Evolutionary conservation across 2,113 vertebrate species (phyloP).

Genomic region (Capra hircus): DNA sequence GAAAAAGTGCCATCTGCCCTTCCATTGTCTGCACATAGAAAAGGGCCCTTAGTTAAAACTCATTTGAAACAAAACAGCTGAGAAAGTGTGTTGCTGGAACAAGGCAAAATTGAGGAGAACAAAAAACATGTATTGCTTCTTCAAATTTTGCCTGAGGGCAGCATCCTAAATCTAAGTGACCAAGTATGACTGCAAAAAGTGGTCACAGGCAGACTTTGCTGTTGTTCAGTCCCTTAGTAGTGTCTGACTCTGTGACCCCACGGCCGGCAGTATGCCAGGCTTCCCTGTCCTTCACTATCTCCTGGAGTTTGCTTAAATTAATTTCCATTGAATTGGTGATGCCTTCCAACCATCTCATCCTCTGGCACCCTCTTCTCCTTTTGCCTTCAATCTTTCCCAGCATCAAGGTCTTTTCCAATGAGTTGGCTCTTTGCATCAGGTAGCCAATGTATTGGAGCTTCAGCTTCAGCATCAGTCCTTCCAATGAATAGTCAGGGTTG

Average conservation of each 20-base stretch:
- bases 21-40: constrained; percentile 45
- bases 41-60: constrained; percentile 36
- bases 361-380: not conserved
- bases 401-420: not conserved
- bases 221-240: not conserved
- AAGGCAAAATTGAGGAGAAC: not conserved
- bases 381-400: not conserved
- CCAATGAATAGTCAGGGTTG: not conserved
- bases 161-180: not conserved
- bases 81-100: not conserved
- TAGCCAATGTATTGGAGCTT: not conserved
- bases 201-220: not conserved
- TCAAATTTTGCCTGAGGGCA: not conserved
- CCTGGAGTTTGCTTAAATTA: not conserved
- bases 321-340: not conserved
- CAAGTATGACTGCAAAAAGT: not conserved
- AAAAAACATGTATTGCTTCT: not conserved
- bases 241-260: not conserved
- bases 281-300: not conserved
- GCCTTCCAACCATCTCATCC: not conserved
- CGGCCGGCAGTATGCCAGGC: not conserved
- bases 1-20: constrained; percentile 5
- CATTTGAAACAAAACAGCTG: not conserved
- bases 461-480: not conserved
- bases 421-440: not conserved